Base-by-base conservation (phyloP, 2,888 invertebrate genomes). In the Phorcus lineatus region DNA sequence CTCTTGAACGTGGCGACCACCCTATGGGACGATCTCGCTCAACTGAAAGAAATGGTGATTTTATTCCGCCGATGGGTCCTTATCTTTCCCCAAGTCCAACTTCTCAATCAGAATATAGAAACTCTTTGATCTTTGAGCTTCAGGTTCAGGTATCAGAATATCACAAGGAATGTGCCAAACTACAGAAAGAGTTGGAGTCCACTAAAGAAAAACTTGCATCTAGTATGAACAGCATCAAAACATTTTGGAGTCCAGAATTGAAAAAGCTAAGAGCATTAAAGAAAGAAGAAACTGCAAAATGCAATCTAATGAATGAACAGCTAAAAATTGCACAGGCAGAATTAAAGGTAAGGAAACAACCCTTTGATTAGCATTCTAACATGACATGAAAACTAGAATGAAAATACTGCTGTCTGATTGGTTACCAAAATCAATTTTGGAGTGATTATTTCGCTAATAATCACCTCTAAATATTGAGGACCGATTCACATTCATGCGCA, bases 211-310 rank as follows among this genome's bases (percentile, higher is more conserved):
- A 99, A 94, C 95, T 99, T 90, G 97, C 98, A 93, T 98, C 98
- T 92, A 97, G 97, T 91, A 99, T 99, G 99, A 99, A 99, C 94
- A 98, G 98, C 94, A 99, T 99, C 94, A 99, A 99, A 95, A 99
- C 99, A 80, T 99, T 99, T 94, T 99, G 99, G 99, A 98, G 98
- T 93, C 99, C 99, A 24, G 99, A 99, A 94, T 95, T 99, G 93
- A 99, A 99, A 94, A 98, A 99, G 94, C 99, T 99, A 94, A 95
- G 99, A 86, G 97, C 98, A 77, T 93, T 99, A 90, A 95, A 99
- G 88, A 99, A 99, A 93, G 99, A 99, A 94, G 99, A 99, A 94
- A 97, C 97, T 93, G 97, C 98, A 92, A 98, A 98, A 94, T 98
- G 98, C 95, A 97, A 97, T 94, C 95, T 98, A 93, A 97, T 98